phyloP scores from a whole-genome alignment of 2,797 vertebrate genomes.

The Natrix natrix region DNA sequence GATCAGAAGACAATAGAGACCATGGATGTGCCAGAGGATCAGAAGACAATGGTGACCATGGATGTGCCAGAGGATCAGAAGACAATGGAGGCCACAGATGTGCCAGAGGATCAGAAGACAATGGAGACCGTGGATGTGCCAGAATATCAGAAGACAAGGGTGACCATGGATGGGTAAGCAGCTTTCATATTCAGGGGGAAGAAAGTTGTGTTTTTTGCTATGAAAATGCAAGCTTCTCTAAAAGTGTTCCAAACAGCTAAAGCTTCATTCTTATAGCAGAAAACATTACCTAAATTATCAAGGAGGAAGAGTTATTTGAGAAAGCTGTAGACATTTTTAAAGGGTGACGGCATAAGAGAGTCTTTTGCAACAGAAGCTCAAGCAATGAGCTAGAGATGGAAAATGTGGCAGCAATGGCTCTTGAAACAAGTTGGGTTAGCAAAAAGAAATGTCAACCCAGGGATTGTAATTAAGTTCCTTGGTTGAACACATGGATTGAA shows the following conservation, averaged over 20 bases:
- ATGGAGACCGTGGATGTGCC: no score
- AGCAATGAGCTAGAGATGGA: background rate
- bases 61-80: slow-evolving; percentile 22
- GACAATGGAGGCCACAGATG: no score
- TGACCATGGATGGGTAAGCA: slow-evolving; percentile 39
- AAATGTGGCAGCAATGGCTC: background rate
- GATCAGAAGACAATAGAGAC: background rate
- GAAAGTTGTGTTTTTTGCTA: background rate
- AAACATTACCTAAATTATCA: background rate
- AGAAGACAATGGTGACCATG: background rate
- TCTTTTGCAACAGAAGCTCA: background rate
- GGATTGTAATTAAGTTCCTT: background rate
- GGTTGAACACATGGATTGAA: background rate
- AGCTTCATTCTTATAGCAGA: background rate
- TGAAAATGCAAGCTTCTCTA: background rate
- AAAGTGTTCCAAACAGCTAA: background rate
- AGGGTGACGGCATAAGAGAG: background rate
- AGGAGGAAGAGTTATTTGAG: background rate
- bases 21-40: background rate
- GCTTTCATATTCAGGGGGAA: background rate
- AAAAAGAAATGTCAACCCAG: background rate
- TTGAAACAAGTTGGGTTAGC: background rate
- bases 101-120: no score
- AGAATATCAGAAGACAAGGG: background rate
- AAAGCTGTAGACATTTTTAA: background rate